Percentiles rank a stretch among this genome's conserved stretches.
phyloP scores from a whole-genome alignment of 2,888 invertebrate species.

The Agonopterix subpropinquella region DNA sequence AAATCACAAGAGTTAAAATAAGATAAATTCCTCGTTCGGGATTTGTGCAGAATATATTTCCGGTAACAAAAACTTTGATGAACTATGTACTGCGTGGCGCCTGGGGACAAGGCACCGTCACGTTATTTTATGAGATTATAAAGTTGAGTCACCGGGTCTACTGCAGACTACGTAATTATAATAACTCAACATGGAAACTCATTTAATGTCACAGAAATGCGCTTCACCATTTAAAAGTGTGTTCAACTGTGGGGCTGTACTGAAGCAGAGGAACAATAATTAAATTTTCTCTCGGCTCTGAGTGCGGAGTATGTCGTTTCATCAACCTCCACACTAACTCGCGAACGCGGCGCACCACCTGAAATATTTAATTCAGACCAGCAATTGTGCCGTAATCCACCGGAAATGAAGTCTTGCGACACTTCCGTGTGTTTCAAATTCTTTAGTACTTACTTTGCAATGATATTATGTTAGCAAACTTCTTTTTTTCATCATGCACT shows the following conservation, averaged over 20 bases:
- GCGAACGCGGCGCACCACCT: conserved; percentile 51
- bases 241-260: conserved; percentile 53
- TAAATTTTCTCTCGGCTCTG: conserved; percentile 61
- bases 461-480: too few species aligned
- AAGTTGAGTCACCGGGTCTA: conserved; percentile 4
- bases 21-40: neutral
- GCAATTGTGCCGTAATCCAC: conserved; percentile 52
- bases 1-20: too few species aligned
- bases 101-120: neutral
- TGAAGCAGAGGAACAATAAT: conserved; percentile 61
- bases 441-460: neutral
- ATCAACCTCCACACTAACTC: conserved; percentile 61
- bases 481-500: too few species aligned
- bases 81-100: neutral
- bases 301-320: conserved; percentile 61
- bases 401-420: conserved; percentile 52
- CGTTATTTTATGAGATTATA: conserved; percentile 1
- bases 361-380: conserved; percentile 62
- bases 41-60: neutral
- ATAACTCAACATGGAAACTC: conserved; percentile 54
- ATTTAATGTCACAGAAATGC: conserved; percentile 59
- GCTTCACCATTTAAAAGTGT: conserved; percentile 60
- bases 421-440: conserved; percentile 21
- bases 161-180: conserved; percentile 38
- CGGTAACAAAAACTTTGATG: too few species aligned